Evolutionary conservation across 1,140 invertebrate genomes (phyloP), one percentile per base, ranked within the genome.

Genomic region (Heliconius eleuchia): DNA sequence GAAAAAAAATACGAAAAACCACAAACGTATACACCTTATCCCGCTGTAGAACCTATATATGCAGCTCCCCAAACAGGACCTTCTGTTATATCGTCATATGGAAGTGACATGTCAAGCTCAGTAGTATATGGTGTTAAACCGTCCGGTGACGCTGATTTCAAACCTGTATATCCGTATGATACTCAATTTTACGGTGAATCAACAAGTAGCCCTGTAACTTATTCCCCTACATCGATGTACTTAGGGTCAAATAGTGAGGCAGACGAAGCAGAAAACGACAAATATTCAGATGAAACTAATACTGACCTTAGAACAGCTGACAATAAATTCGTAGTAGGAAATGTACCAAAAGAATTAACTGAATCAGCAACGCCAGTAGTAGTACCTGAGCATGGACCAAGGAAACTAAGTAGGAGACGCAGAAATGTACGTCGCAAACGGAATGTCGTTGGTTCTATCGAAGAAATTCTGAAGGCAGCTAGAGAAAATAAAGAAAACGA

Each of bases 311-410:
- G 83, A 60, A 81, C 81, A 71, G 86, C 77, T 66, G 88, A 94
- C 42, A 94, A 92, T 83, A 94, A 95, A 84, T 96, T 95, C 86
- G 95, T 96, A 1, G 95, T 96, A n/a, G 95, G 95, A 13, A 95
- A 94, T 85, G 89, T 95, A 71, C 95, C 95, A 18, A 95, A 95
- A 84, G 95, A 95, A 80, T 81, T 95, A 60, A 86, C 91, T 46
- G 94, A 95, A 77, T 91, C 95, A 71, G 94, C 92, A 70, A 96
- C 95, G 13, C 95, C 95, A 1, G 95, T 93, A 27, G 92, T 95
- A 30, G 95, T 96, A 30, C 95, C 95, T 13, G 95, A 96, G 87
- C 95, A 96, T 87, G 95, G 95, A 8, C 95, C 95, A 3, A 90
- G 95, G 85, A 95, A 93, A 23, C 79, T 94, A 82, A 84, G 94